These are phyloP conservation scores for Belonocnema kinseyi DNA, from an alignment of 1,140 invertebrate species.

Conservation along the genomic window DNA sequence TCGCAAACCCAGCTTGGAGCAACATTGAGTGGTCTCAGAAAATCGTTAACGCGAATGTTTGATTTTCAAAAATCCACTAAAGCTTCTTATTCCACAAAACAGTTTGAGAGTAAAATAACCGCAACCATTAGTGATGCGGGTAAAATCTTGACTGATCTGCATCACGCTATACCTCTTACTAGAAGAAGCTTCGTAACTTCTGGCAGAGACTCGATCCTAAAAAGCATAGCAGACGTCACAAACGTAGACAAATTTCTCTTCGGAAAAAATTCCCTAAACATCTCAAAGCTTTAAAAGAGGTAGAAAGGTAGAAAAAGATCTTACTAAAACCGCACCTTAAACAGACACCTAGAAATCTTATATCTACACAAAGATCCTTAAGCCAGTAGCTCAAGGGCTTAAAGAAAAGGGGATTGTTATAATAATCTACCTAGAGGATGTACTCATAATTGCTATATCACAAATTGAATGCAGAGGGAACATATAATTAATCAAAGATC, in stretches of 20 bases:
- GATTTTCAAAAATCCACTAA: too few species aligned
- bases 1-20: not conserved
- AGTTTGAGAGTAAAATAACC: not conserved
- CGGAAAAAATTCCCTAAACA: not conserved
- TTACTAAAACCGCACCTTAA: too few species aligned
- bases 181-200: not conserved
- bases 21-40: not conserved
- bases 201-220: not conserved
- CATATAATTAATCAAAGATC: too few species aligned
- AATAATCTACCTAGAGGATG: too few species aligned
- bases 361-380: slow-evolving; percentile 33
- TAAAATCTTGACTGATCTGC: not conserved
- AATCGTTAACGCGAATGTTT: not conserved
- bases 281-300: too few species aligned
- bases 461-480: too few species aligned
- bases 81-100: too few species aligned
- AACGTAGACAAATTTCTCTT: too few species aligned
- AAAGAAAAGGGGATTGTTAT: not conserved
- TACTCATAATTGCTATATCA: too few species aligned
- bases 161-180: not conserved
- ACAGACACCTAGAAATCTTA: too few species aligned
- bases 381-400: too few species aligned
- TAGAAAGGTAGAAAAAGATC: not conserved
- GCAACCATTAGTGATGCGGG: not conserved
- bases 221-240: too few species aligned